These are phyloP conservation scores for Lasioglossum zephyrum DNA, from an alignment of 2,888 invertebrate species.

Conservation along the genomic window DNA sequence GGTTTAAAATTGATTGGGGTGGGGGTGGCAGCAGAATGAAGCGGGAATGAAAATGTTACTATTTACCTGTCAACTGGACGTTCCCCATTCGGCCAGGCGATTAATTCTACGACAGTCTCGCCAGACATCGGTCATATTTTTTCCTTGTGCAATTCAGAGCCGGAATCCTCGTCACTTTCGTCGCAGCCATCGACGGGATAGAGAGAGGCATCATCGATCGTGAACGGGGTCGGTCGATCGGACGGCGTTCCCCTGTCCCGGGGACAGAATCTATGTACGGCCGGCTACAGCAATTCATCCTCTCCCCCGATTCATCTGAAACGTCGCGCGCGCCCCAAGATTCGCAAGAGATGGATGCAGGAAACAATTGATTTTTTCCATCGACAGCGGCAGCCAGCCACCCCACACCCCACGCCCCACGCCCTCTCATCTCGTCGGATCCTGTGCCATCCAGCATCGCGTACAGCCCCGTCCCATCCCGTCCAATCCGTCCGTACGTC, in stretches of 20 bases:
- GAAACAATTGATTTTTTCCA: constrained; percentile 69
- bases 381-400: neutral
- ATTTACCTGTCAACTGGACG: constrained; percentile 12
- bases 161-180: constrained; percentile 40
- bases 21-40: neutral
- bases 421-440: constrained; percentile 4
- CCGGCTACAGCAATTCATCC: constrained; percentile 59
- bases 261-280: constrained; percentile 33
- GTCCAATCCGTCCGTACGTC: neutral
- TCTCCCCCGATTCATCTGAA: constrained; percentile 63
- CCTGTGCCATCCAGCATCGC: neutral
- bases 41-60: neutral
- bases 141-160: constrained; percentile 47
- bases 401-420: neutral
- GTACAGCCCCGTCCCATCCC: neutral
- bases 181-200: constrained; percentile 30
- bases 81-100: constrained; percentile 24
- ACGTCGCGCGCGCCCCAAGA: constrained; percentile 50
- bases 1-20: neutral
- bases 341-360: constrained; percentile 44
- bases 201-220: constrained; percentile 59
- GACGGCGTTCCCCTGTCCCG: constrained; percentile 14
- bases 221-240: constrained; percentile 7
- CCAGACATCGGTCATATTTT: constrained; percentile 52
- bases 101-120: constrained; percentile 46